Evolutionary conservation across 2,888 invertebrate genomes (phyloP).

Genomic region (Ectropis crepuscularia): DNA sequence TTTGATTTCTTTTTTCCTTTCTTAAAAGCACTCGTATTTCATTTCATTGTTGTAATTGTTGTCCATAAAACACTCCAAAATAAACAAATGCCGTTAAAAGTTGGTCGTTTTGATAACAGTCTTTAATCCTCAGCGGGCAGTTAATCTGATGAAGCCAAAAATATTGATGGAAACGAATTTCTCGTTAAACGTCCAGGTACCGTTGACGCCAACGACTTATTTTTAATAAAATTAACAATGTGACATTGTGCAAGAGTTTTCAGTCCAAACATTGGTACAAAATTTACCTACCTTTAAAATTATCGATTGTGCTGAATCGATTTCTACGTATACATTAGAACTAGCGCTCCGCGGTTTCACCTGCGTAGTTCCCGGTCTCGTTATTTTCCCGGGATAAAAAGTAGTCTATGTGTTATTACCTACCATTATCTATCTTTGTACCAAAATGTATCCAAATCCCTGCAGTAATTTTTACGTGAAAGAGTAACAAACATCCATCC

Average conservation of each 20-base stretch:
- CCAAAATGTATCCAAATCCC: too few relatives aligned
- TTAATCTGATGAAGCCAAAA: conserved; percentile 70
- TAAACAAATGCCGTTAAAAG: conserved; percentile 20
- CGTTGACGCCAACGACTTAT: conserved; percentile 53
- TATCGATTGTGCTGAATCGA: too few relatives aligned
- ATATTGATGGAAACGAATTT: conserved; percentile 65
- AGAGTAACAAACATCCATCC: too few relatives aligned
- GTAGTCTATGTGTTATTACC: too few relatives aligned
- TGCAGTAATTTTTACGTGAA: too few relatives aligned
- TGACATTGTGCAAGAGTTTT: not conserved
- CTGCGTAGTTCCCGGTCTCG: too few relatives aligned
- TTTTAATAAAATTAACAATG: not conserved
- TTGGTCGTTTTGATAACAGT: conserved; percentile 18
- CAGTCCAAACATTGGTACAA: not conserved
- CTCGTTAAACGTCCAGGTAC: conserved; percentile 65
- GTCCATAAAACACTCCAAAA: conserved; percentile 2
- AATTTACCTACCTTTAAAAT: not conserved
- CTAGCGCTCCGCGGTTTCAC: too few relatives aligned
- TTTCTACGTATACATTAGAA: too few relatives aligned
- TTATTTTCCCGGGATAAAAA: too few relatives aligned
- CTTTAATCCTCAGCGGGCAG: conserved; percentile 33
- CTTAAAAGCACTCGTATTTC: not conserved
- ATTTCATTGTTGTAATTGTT: not conserved
- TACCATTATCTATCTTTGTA: too few relatives aligned
- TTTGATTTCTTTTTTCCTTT: too few relatives aligned